Base-by-base conservation (phyloP, 64 coral and sea anemone species). In the Catalaphyllia jardinei region DNA sequence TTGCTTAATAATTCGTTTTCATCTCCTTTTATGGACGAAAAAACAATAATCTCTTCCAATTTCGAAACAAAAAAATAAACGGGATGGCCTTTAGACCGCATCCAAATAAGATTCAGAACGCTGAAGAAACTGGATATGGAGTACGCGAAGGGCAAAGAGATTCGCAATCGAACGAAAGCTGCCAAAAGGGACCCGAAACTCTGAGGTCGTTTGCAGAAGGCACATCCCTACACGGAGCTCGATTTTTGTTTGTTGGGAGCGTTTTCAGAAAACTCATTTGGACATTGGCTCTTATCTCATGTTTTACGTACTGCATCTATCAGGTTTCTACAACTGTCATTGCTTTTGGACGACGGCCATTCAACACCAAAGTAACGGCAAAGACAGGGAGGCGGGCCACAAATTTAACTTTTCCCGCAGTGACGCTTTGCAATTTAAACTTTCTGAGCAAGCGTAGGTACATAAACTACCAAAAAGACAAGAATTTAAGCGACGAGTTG, bases 341-440 rank as follows among this genome's bases (percentile, higher is more conserved):
- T 19, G 18, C 51, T 74, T 76, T 61, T 74, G 14, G 10, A 11
- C 18, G 52, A 10, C 29, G 71, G 22, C 86, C 86, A 60, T 87
- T 74, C 4, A 60, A 55, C 22, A 76, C 71, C 10, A 59, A 74
- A 28, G 61, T 87, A 57, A 54, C 86, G 29, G 75, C 24, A 35
- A 76, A 25, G 28, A 76, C 35, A 31, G 39, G 8, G n/a, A 20
- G 73, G 33, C 4, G 28, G 14, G 17, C 28, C 12, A 79, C 18
- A 11, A 18, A 55, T 10, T 27, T 57, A 27, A 11, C 19, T 4
- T 87, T 87, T 73, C 86, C 86, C 19, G 86, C 86, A 15, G 72
- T 87, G 4, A 75, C 69, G 9, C 30, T 87, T 16, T 87, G 86
- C 22, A 87, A 87, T 30, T 27, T 87, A 1, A 87, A 87, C n/a